Percentiles rank a stretch among this genome's conserved stretches.
Evolutionary conservation across 1,140 invertebrate species (phyloP).

Genomic region (Eueides isabella): DNA sequence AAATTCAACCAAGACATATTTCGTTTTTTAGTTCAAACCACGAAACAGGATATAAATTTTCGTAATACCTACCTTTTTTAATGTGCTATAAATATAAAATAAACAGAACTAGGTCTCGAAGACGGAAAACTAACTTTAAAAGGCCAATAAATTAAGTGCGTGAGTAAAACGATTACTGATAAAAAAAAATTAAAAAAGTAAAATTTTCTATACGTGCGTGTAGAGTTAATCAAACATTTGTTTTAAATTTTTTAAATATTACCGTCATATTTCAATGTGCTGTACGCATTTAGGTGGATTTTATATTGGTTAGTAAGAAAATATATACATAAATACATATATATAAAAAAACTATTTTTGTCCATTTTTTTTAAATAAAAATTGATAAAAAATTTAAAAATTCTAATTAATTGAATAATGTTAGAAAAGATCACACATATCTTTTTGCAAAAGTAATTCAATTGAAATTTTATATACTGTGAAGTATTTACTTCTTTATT

Average conservation of each 20-base stretch:
- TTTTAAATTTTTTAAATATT: constrained; percentile 24
- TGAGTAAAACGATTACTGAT: constrained; percentile 28
- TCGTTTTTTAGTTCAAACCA: background rate
- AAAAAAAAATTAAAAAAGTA: constrained; percentile 19
- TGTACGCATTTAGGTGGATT: too few relatives aligned
- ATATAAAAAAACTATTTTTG: too few relatives aligned
- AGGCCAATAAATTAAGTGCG: constrained; percentile 23
- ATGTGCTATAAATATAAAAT: background rate
- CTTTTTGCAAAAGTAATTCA: too few relatives aligned
- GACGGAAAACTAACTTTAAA: background rate
- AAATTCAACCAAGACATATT: background rate
- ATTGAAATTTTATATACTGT: too few relatives aligned
- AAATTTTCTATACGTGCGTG: constrained; percentile 15
- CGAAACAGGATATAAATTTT: background rate
- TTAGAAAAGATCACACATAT: too few relatives aligned
- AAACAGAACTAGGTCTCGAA: constrained; percentile 1
- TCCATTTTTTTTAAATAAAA: too few relatives aligned
- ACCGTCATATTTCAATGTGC: too few relatives aligned
- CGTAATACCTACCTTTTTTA: background rate
- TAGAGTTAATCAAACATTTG: constrained; percentile 29
- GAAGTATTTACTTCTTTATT: too few relatives aligned
- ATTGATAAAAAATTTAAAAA: too few relatives aligned
- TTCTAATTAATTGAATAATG: too few relatives aligned
- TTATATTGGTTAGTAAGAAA: too few relatives aligned
- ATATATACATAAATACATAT: too few relatives aligned